Evolutionary conservation across 1,140 invertebrate genomes (phyloP).

Genomic region (Bombus fervidus): DNA sequence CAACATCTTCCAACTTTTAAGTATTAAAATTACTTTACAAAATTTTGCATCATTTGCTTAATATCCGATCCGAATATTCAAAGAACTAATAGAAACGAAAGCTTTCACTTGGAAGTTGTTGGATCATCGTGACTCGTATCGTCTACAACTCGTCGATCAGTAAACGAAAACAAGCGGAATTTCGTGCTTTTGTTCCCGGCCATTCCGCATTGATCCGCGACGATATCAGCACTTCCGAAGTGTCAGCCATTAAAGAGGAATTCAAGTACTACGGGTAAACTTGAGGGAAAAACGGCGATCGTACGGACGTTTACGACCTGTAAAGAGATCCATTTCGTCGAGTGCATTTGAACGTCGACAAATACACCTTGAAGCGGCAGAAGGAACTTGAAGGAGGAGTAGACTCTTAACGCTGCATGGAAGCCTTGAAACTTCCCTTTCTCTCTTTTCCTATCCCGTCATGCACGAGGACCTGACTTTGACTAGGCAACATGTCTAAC

Average conservation of each 20-base stretch:
- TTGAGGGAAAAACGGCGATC: slow-evolving; percentile 56
- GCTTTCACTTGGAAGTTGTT: neutral
- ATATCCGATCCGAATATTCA: too few species aligned
- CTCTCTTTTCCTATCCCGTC: slow-evolving; percentile 5
- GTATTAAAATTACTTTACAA: neutral
- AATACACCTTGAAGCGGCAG: slow-evolving; percentile 58
- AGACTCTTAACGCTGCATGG: slow-evolving; percentile 54
- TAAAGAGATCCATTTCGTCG: slow-evolving; percentile 69
- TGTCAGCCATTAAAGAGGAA: slow-evolving; percentile 56
- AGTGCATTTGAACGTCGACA: slow-evolving; percentile 67
- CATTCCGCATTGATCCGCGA: slow-evolving; percentile 4
- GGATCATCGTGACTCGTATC: neutral
- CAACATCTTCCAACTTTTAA: neutral
- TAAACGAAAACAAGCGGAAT: neutral
- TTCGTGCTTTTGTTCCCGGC: slow-evolving; percentile 10
- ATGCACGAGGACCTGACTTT: slow-evolving; percentile 29
- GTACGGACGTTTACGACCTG: slow-evolving; percentile 61
- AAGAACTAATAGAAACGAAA: neutral
- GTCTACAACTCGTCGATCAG: neutral
- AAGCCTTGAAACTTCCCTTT: slow-evolving; percentile 54
- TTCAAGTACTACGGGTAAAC: slow-evolving; percentile 59
- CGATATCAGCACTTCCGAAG: slow-evolving; percentile 40
- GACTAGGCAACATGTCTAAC: slow-evolving; percentile 37
- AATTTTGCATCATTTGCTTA: neutral
- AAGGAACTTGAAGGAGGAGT: slow-evolving; percentile 57